Evolutionary conservation across 2,797 vertebrate genomes (phyloP), one percentile per base, ranked within the genome.

Genomic region (Crypturellus tataupa): DNA sequence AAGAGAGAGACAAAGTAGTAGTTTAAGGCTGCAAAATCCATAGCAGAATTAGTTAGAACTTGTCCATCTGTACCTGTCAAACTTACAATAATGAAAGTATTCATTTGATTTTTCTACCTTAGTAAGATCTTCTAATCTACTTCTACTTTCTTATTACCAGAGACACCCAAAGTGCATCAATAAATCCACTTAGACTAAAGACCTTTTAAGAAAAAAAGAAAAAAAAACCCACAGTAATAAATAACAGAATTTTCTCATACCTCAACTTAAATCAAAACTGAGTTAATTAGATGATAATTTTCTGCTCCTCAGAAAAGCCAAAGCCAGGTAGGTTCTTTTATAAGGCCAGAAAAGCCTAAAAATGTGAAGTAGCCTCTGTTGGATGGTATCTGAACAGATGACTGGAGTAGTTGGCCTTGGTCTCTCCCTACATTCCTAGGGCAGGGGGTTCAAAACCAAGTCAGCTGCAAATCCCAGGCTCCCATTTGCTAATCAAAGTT

Each of bases 111-210:
- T 51, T 83, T 59, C 55, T 37, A 46, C 14, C 47, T 39, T 46
- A 29, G 20, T 65, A 55, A 63, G 25, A 46, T 8, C 5, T 35
- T 18, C 17, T 78, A 44, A 53, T 14, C 31, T 53, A n/a, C 25
- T 87, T 79, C 19, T 63, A 19, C 10, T 75, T 71, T 55, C 8
- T 83, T n/a, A 7, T 18, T 49, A 29, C 65, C 31, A 81, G 37
- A 35, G 25, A 47, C 17, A 71, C 0, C 0, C 19, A 40, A 67
- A 75, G 39, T 1, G 1, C 23, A 46, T 25, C 33, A 59, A 44
- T 10, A 11, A 46, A 53, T n/a, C 6, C 6, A 58, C 12, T 8
- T 4, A 63, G 31, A 73, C 40, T 2, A 56, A 67, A 76, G 56
- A 12, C 5, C 14, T 65, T n/a, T 24, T 24, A 49, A 49, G 18